Evolutionary conservation across 2,113 vertebrate species (phyloP).

Genomic region (Micronycteris hirsuta): DNA sequence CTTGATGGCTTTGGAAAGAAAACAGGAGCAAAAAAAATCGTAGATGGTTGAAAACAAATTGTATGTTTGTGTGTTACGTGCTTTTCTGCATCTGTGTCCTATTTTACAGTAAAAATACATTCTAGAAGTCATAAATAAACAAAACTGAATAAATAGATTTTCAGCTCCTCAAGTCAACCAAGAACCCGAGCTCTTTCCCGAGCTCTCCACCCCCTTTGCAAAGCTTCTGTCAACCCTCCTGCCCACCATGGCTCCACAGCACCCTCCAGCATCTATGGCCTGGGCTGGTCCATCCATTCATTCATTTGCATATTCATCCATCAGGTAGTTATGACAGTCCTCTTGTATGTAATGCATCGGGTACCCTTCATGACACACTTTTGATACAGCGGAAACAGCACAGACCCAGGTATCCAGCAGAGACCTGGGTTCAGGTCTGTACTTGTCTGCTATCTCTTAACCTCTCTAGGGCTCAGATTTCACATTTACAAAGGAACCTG

Average conservation of each 20-base stretch:
- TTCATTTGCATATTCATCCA: background rate
- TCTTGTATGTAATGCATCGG: background rate
- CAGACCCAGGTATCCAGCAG: background rate
- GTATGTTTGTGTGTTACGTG: background rate
- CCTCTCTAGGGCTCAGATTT: background rate
- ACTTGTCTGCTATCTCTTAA: background rate
- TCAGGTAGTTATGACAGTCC: background rate
- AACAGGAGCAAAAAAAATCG: background rate
- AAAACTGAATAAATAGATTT: background rate
- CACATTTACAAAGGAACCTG: background rate
- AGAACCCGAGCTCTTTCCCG: background rate
- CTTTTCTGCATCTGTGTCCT: background rate
- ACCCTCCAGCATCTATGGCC: background rate
- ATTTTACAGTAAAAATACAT: conserved; percentile 13
- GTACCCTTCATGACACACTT: background rate
- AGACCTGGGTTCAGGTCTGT: background rate
- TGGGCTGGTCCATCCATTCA: background rate
- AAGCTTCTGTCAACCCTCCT: background rate
- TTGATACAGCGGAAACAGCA: background rate
- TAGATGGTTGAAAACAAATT: background rate
- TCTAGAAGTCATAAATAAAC: conserved; percentile 3
- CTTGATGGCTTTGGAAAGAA: conserved; percentile 15
- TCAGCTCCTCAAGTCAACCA: background rate
- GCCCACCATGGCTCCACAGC: background rate
- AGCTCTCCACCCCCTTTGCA: rapidly evolving